Conservation (phyloP, 2,888 invertebrate species). For the Drosophila neutralis region DNA sequence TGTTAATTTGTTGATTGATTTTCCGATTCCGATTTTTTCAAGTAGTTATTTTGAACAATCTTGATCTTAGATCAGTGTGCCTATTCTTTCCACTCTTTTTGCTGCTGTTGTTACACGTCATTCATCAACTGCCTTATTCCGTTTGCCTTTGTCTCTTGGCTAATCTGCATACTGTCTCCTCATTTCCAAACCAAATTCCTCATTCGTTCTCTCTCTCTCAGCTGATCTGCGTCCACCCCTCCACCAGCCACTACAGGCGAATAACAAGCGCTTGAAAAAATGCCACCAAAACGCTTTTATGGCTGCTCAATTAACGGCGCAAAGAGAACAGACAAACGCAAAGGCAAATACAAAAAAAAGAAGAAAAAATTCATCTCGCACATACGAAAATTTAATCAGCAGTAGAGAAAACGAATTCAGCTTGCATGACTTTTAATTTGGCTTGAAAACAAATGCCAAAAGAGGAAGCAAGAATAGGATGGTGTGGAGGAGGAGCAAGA, state of each 20-base stretch:
- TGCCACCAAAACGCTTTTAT: conserved; percentile 39
- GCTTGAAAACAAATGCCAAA: conserved; percentile 63
- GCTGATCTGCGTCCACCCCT: background rate
- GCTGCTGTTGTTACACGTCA: conserved; percentile 6
- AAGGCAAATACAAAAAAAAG: background rate
- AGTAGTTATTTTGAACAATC: background rate
- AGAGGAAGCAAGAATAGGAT: conserved; percentile 22
- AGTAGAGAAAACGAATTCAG: conserved; percentile 58
- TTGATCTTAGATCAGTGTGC: conserved; percentile 6
- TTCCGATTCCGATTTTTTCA: background rate
- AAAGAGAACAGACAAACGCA: conserved; percentile 19
- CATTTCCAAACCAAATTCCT: conserved; percentile 36
- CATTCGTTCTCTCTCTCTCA: background rate
- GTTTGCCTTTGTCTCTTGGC: background rate
- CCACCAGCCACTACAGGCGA: background rate
- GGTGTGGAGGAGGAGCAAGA: conserved; percentile 13
- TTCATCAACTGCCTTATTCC: background rate
- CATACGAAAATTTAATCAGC: conserved; percentile 53
- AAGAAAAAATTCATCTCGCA: conserved; percentile 25
- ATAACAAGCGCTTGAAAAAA: conserved; percentile 10
- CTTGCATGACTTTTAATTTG: conserved; percentile 70
- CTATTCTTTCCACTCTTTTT: conserved; percentile 1
- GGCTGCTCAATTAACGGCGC: conserved; percentile 49
- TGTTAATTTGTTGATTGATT: background rate
- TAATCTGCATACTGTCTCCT: conserved; percentile 5